Base-by-base conservation (phyloP, 2,888 invertebrate genomes). In the Scaptomyza caliginosa region DNA sequence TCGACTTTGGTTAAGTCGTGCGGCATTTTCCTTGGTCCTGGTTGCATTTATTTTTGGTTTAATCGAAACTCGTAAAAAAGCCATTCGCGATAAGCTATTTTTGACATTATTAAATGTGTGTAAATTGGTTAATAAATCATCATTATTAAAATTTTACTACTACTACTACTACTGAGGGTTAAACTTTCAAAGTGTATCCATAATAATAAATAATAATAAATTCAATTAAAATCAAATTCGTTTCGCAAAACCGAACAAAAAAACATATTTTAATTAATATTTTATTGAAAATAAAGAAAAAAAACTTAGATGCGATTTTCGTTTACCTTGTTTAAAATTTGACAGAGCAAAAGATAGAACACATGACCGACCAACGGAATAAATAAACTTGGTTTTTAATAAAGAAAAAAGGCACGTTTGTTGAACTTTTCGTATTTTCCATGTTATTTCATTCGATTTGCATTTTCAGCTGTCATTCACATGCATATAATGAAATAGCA, bases 1-100 rank as follows among this genome's bases (percentile, higher is more conserved):
- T 56, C 45, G 24, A 42, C 28, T 17, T 26, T 24, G 30, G n/a
- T 28, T 34, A 46, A 46, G 23, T 26, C 40, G 34, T 23, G 3
- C n/a, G 16, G 39, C 10, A 38, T 50, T 52, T 38, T 16, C 17
- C 34, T 10, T 26, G 32, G 5, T 13, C 13, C 17, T 19, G 4
- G 3, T n/a, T 36, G 32, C 10, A 5, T 60, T 46, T 28, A 10
- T 32, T 19, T 32, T 26, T 10, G 21, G 7, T 24, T 38, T n/a
- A 36, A n/a, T 40, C 28, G 21, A 21, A 43, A 19, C 13, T 26
- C 4, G 5, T 30, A 8, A 8, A 23, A 40, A 45, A 23, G n/a
- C 24, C 23, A 59, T 45, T 32, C 26, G 17, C 17, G 23, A 50
- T 54, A 40, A 19, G 36, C 28, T n/a, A 38, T 34, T 36, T 50